Conservation (phyloP, 2,888 invertebrate species). For the Pteria penguin region DNA sequence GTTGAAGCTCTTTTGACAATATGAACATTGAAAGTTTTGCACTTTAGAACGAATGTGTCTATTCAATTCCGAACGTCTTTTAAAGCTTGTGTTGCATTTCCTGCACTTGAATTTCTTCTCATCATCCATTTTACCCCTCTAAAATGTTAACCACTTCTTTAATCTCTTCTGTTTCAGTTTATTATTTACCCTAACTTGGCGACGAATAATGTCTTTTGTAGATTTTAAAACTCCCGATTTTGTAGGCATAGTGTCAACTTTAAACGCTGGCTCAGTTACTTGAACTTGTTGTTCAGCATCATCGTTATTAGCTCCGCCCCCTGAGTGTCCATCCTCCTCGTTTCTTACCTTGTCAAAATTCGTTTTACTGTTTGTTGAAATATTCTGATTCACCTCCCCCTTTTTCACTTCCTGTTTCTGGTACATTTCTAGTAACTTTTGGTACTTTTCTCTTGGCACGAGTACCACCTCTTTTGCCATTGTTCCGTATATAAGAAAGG, state of each 20-base stretch:
- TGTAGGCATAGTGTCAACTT: background rate
- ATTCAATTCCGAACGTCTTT: background rate
- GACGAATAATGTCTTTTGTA: background rate
- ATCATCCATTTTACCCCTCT: background rate
- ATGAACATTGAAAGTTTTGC: conserved; percentile 6
- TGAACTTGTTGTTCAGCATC: background rate
- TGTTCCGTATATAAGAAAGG: conserved; percentile 7
- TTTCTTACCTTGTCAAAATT: background rate
- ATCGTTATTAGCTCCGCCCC: background rate
- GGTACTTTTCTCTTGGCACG: conserved; percentile 14
- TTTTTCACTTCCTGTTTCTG: background rate
- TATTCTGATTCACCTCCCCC: conserved; percentile 1
- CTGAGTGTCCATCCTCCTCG: background rate
- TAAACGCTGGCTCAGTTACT: too few species aligned
- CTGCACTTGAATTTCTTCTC: conserved; percentile 11
- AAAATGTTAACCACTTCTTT: background rate
- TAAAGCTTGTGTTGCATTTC: background rate
- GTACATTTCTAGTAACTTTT: conserved; percentile 18
- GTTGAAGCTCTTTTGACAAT: conserved; percentile 1
- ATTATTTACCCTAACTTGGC: background rate
- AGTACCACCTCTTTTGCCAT: conserved; percentile 20
- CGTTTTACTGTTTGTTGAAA: background rate
- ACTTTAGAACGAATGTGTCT: conserved; percentile 1
- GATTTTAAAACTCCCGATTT: background rate
- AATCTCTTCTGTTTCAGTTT: background rate